Conservation (phyloP, 2,888 invertebrate species). For the Nycteola revayana region DNA sequence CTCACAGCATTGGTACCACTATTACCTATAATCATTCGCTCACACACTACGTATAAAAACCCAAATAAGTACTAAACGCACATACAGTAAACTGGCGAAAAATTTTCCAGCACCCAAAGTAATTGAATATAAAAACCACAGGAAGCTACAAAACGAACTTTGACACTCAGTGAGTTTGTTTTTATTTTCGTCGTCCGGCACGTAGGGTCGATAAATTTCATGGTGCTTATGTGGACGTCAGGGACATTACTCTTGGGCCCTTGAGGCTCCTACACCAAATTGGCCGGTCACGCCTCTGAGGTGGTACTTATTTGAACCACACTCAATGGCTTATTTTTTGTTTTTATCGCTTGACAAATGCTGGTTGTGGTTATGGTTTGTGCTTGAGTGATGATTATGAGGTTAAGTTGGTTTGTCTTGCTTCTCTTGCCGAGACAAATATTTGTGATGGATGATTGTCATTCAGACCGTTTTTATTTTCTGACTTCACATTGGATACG, state of each 20-base stretch:
- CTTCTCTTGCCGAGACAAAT: too few relatives aligned
- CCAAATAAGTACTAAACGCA: slow-evolving; percentile 13
- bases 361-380: slow-evolving; percentile 14
- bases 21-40: too few relatives aligned
- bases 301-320: slow-evolving; percentile 34
- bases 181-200: slow-evolving; percentile 60
- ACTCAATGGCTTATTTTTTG: slow-evolving; percentile 36
- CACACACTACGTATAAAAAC: too few relatives aligned
- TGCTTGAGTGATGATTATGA: too few relatives aligned
- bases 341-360: slow-evolving; percentile 38
- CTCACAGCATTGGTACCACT: too few relatives aligned
- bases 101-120: slow-evolving; percentile 22
- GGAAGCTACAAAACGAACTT: slow-evolving; percentile 38
- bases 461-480: too few relatives aligned
- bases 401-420: too few relatives aligned
- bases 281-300: slow-evolving; percentile 55
- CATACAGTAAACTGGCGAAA: slow-evolving; percentile 21
- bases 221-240: slow-evolving; percentile 66
- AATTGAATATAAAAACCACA: slow-evolving; percentile 38
- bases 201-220: slow-evolving; percentile 72
- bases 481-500: too few relatives aligned
- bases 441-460: too few relatives aligned
- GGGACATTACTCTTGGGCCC: slow-evolving; percentile 52
- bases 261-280: slow-evolving; percentile 56
- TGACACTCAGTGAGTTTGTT: slow-evolving; percentile 61